Percentiles rank a stretch among this genome's conserved stretches.
These are phyloP conservation scores for Hycleus phaleratus DNA, from an alignment of 1,140 invertebrate genomes.

Conservation along the genomic window DNA sequence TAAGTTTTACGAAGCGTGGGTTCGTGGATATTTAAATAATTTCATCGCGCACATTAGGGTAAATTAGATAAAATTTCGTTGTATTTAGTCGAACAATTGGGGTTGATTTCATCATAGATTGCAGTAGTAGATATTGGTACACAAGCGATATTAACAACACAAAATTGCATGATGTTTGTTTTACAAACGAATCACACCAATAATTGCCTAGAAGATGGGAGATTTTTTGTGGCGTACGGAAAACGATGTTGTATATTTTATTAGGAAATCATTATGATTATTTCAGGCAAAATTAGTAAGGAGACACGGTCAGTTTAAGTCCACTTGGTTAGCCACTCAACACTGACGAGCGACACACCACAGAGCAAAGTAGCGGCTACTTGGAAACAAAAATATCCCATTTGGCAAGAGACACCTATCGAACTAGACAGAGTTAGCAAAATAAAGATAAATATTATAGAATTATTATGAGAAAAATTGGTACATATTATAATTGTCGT, in stretches of 20 bases:
- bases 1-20: constrained; percentile 15
- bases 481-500: too few species aligned
- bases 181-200: not conserved
- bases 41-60: not conserved
- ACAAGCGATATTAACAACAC: not conserved
- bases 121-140: too few species aligned
- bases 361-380: constrained; percentile 22
- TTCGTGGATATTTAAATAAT: constrained; percentile 20
- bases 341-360: constrained; percentile 23
- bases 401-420: constrained; percentile 38
- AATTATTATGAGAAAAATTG: too few species aligned
- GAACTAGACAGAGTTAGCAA: constrained; percentile 34
- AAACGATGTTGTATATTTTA: constrained; percentile 9
- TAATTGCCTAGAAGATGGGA: not conserved
- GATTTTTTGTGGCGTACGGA: not conserved
- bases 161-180: not conserved
- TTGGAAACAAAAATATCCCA: constrained; percentile 40
- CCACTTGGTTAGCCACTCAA: constrained; percentile 31
- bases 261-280: constrained; percentile 6
- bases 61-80: too few species aligned
- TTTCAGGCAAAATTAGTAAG: too few species aligned
- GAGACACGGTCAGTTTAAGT: constrained; percentile 14
- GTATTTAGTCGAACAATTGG: too few species aligned
- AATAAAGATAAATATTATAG: constrained; percentile 28
- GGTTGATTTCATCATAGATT: too few species aligned